Percentiles rank a stretch among this genome's conserved stretches.
phyloP scores from a whole-genome alignment of 2,113 vertebrate genomes.

The Eidolon helvum region DNA sequence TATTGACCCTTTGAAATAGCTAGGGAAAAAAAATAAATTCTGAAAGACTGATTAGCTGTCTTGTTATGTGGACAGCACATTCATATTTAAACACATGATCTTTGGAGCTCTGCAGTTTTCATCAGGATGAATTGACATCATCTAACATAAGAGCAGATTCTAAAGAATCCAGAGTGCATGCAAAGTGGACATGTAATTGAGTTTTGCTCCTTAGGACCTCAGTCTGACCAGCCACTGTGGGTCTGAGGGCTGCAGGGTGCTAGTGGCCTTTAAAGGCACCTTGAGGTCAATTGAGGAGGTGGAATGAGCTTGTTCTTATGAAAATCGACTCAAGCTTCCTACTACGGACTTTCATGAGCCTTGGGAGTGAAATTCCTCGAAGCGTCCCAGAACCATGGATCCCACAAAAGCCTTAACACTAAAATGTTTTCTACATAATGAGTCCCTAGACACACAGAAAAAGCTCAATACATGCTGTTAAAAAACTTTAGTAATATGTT shows the following conservation, averaged over 20 bases:
- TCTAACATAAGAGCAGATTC: neutral
- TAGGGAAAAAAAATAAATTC: neutral
- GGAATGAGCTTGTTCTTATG: neutral
- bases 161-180: neutral
- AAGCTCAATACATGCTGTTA: neutral
- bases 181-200: neutral
- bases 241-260: neutral
- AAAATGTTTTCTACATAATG: neutral
- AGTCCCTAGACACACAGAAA: neutral
- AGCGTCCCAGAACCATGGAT: neutral
- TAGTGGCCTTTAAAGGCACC: neutral
- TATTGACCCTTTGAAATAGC: neutral
- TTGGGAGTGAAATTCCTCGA: neutral
- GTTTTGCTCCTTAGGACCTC: neutral
- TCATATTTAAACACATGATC: neutral
- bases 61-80: neutral
- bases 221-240: neutral
- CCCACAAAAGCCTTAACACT: neutral
- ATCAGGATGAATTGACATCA: neutral
- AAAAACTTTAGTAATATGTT: neutral
- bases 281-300: neutral
- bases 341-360: neutral
- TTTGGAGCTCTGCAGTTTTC: neutral
- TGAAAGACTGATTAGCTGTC: neutral
- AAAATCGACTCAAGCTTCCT: neutral